A percentile compares a stretch with the other conserved stretches of the same genome.
Evolutionary conservation across 2,797 vertebrate species (phyloP).

Genomic region (Leucoraja ocellata): DNA sequence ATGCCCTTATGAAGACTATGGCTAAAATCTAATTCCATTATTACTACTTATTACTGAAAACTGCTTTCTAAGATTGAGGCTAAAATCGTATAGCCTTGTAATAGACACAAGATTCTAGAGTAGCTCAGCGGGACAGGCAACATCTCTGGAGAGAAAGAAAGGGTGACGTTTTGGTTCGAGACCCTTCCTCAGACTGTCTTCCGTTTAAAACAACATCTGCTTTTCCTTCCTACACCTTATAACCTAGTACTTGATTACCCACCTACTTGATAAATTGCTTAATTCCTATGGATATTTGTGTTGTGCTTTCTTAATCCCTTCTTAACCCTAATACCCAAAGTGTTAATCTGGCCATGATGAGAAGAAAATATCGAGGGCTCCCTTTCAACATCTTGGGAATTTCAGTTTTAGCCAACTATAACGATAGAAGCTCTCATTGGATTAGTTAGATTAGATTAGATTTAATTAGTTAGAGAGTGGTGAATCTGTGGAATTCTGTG

Average conservation of each 20-base stretch:
- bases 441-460: too few relatives aligned
- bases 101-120: too few relatives aligned
- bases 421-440: conserved; percentile 52
- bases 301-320: not conserved
- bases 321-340: not conserved
- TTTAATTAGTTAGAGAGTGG: too few relatives aligned
- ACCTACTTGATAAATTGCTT: not conserved
- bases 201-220: too few relatives aligned
- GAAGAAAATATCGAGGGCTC: not conserved
- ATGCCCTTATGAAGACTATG: not conserved
- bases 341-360: not conserved
- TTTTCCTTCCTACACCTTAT: not conserved
- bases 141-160: too few relatives aligned
- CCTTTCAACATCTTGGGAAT: conserved; percentile 48
- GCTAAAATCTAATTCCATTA: not conserved
- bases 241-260: not conserved
- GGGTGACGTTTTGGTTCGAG: too few relatives aligned
- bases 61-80: not conserved
- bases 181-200: too few relatives aligned
- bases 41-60: not conserved
- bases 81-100: not conserved
- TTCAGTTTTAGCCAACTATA: conserved; percentile 44
- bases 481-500: too few relatives aligned
- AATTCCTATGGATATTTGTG: not conserved
- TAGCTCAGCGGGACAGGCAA: too few relatives aligned